Evolutionary conservation across 2,113 vertebrate species (phyloP), one percentile per base, ranked within the genome.

Genomic region (Taurulus bubalis): DNA sequence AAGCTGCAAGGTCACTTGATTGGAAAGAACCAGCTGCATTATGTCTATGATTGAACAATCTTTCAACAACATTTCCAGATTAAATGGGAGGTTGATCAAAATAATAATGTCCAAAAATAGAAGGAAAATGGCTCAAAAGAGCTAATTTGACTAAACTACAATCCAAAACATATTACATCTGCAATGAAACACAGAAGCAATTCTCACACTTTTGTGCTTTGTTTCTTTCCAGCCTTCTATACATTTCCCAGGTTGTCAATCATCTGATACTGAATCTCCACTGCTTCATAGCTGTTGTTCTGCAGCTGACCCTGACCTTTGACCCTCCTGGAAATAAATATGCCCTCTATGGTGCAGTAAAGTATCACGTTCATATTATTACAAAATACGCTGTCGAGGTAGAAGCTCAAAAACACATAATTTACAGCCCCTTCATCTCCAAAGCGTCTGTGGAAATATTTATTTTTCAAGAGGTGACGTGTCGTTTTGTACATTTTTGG

Each of bases 261-360:
- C 12, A 53, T 60, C 28, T 36, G 15, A 36, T 2, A 30, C 28
- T 42, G 59, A 63, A 36, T 49, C 38, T 36, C n/a, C 9, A 24
- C 42, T 24, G 53, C 55, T 28, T 3, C 7, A 34, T 24, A 22
- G 18, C 6, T 55, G 32, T 42, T 20, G 49, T 15, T 51, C 15
- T 42, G 40, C 36, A 36, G 6, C 71, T 47, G 59, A 68, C 28
- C 32, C 8, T 72, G 67, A 71, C 53, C 76, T 83, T 58, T 71
- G 60, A 82, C 79, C 49, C 65, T 5, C 55, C 0, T 22, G 3
- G n/a, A 4, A 40, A n/a, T 11, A 75, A 62, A 66, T 22, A 30
- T 55, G 34, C 5, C 70, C 59, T 66, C 22, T 34, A 6, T 45
- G 36, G 76, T 30, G 28, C 28, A 49, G 63, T 82, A 62, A 86